A percentile compares a stretch with the other conserved stretches of the same genome.
Conservation (phyloP, 2,888 invertebrate species). For the Scrobipalpa costella region DNA sequence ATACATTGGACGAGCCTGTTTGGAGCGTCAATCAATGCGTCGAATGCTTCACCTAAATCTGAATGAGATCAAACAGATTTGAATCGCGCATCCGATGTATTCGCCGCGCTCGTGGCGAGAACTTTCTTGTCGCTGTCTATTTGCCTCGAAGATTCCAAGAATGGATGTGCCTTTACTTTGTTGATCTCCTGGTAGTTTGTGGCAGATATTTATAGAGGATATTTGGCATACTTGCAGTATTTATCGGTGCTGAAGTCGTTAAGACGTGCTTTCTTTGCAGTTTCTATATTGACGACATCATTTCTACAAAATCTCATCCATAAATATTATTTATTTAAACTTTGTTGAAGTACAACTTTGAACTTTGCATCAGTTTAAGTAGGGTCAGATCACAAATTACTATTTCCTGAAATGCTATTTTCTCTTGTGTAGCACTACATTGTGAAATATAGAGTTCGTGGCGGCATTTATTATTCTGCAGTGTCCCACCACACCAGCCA, state of each 20-base stretch:
- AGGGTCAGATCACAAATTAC: neutral
- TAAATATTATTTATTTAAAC: too few species aligned
- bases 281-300: neutral
- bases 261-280: neutral
- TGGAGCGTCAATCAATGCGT: constrained; percentile 45
- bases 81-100: constrained; percentile 1
- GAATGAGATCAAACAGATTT: constrained; percentile 42
- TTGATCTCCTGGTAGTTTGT: constrained; percentile 4
- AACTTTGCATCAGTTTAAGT: too few species aligned
- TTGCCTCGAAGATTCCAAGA: constrained; percentile 12
- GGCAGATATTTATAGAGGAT: neutral
- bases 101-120: constrained; percentile 6
- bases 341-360: too few species aligned
- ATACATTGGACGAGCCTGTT: neutral
- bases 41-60: constrained; percentile 37
- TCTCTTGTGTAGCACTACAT: neutral
- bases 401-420: neutral
- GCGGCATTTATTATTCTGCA: constrained; percentile 7
- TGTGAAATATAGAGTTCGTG: neutral
- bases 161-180: constrained; percentile 5
- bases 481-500: neutral
- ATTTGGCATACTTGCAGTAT: neutral
- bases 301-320: neutral
- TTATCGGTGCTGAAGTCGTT: neutral
- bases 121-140: neutral